Conservation (phyloP, 1,140 invertebrate species). For the Pemphigus obesinymphae region DNA sequence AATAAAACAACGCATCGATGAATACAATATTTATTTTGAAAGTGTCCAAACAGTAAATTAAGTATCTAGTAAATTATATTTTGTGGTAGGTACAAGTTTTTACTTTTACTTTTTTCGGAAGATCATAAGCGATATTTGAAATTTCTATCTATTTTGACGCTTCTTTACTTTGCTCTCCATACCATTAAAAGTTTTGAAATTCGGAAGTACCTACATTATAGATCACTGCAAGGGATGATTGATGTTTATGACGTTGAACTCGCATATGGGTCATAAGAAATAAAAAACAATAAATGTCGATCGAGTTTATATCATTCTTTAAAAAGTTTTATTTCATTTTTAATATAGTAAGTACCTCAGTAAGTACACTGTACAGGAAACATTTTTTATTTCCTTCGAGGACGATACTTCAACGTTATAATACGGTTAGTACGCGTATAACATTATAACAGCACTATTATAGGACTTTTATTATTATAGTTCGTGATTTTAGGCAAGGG, state of each 20-base stretch:
- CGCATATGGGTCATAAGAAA: neutral
- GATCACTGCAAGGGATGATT: neutral
- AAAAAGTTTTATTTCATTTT: neutral
- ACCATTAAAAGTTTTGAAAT: no score
- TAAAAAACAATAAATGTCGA: neutral
- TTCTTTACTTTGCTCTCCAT: no score
- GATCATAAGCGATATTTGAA: no score
- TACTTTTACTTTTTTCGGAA: no score
- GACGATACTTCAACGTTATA: neutral
- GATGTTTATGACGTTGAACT: neutral
- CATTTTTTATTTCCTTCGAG: neutral
- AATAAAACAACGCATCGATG: no score
- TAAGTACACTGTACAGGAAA: constrained; percentile 8
- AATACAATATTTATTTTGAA: no score
- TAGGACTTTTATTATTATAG: neutral
- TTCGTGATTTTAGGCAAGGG: neutral
- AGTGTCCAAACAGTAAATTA: no score
- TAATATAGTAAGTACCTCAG: no score
- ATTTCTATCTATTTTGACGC: no score
- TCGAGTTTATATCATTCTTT: neutral
- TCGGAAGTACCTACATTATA: neutral
- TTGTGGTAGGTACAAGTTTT: no score
- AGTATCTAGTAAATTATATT: no score
- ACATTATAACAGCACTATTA: neutral
- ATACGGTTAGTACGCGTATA: no score